These are phyloP conservation scores for Rousettus leschenaultii DNA, from an alignment of 2,113 vertebrate species.

Conservation along the genomic window DNA sequence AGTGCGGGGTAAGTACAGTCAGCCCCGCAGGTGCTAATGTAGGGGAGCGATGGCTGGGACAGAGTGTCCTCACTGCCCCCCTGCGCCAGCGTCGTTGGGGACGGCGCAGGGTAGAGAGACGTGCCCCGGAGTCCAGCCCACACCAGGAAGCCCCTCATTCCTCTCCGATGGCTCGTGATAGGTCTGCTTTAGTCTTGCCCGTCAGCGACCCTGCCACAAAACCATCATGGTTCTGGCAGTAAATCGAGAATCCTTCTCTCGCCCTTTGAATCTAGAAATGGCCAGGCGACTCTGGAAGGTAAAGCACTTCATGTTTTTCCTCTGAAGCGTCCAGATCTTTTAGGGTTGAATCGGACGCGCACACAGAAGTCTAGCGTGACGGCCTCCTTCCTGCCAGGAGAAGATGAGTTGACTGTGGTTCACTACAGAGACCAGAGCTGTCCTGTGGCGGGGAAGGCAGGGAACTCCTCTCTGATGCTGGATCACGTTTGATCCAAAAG, in stretches of 20 bases:
- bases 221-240: neutral
- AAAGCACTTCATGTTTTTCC: neutral
- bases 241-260: neutral
- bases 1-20: neutral
- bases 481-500: neutral
- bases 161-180: neutral
- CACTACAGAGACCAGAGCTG: neutral
- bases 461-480: neutral
- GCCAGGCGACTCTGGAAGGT: neutral
- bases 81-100: neutral
- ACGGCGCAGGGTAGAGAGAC: neutral
- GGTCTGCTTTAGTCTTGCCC: neutral
- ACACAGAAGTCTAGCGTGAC: neutral
- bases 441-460: neutral
- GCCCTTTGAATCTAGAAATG: neutral
- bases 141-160: neutral
- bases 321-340: neutral
- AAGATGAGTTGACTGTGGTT: neutral
- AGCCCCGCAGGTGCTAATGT: constrained; percentile 41
- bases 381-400: neutral
- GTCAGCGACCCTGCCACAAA: neutral
- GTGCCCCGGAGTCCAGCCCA: neutral
- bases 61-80: neutral
- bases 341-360: neutral
- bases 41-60: neutral